Percentiles rank a stretch among this genome's conserved stretches.
phyloP scores from a whole-genome alignment of 2,797 vertebrate genomes.

The Anguilla marmorata region DNA sequence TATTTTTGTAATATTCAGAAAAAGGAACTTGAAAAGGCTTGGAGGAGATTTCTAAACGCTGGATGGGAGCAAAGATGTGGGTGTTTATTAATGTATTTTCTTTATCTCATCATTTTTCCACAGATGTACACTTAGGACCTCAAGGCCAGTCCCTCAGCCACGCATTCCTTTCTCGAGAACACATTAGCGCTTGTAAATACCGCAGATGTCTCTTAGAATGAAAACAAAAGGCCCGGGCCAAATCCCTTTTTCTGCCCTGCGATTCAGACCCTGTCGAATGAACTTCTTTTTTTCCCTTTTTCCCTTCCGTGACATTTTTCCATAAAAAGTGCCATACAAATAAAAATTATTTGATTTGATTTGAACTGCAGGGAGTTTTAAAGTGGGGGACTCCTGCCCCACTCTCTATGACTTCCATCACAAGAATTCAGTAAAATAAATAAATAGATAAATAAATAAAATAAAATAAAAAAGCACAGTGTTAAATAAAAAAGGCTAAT shows the following conservation, averaged over 20 bases:
- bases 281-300: neutral
- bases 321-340: neutral
- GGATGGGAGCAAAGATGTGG: slow-evolving; percentile 43
- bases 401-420: neutral
- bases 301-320: no score
- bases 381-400: neutral
- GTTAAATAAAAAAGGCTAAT: neutral
- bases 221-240: slow-evolving; percentile 41
- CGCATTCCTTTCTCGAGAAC: slow-evolving; percentile 50
- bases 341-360: no score
- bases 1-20: slow-evolving; percentile 53
- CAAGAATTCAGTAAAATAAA: neutral
- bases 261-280: neutral
- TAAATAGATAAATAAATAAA: no score
- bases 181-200: slow-evolving; percentile 57
- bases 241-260: neutral
- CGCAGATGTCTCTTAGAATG: slow-evolving; percentile 41
- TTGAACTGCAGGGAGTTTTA: neutral
- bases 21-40: slow-evolving; percentile 53
- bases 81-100: slow-evolving; percentile 38
- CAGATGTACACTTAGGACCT: slow-evolving; percentile 19
- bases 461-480: neutral
- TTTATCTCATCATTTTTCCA: slow-evolving; percentile 27
- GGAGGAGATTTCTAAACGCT: slow-evolving; percentile 55
- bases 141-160: slow-evolving; percentile 54